Evolutionary conservation across 2,888 invertebrate species (phyloP), one percentile per base, ranked within the genome.

Genomic region (Drosophila paramelanica): DNA sequence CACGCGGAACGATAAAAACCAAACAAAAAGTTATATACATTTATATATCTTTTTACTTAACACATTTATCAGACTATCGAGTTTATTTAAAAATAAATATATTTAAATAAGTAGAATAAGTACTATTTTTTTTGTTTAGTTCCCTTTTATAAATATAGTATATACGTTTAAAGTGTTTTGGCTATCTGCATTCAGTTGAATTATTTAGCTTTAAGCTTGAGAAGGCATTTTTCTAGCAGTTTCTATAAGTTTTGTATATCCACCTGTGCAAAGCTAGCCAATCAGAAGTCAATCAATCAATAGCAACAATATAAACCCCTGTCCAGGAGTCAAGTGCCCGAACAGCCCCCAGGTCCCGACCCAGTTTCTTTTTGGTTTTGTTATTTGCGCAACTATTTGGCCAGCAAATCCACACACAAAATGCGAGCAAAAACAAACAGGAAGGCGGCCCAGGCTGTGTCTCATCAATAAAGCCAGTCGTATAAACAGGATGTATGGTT

Each of bases 391-490:
- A 75, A 87, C 82, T 87, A 87, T 87, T 82, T 87, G 76, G 67
- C 58, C 73, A 47, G 67, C 69, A 88, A 82, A 84, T 82, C 81
- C 88, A 74, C 71, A 75, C 66, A 60, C 43, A 64, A 17, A 80
- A 38, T 52, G 39, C 14, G 56, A 59, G 25, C 46, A 50, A 70
- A 71, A 66, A 38, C 50, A 62, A 67, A 58, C 68, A 53, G 52
- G 27, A 67, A 47, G 23, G 39, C 46, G 50, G 58, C 45, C 49
- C 69, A 52, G 50, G 61, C 73, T 62, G 79, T 59, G 76, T 57
- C 76, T 81, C 85, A 88, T 82, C 85, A 82, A 82, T 82, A 82
- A 82, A 82, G 82, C 85, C 84, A 87, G 81, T 69, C 76, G 79
- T 73, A 88, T 88, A 82, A 87, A 88, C 88, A 84, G 82, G 82